Conservation (phyloP, 2,797 vertebrate species). For the Bryconaethiops microstoma region DNA sequence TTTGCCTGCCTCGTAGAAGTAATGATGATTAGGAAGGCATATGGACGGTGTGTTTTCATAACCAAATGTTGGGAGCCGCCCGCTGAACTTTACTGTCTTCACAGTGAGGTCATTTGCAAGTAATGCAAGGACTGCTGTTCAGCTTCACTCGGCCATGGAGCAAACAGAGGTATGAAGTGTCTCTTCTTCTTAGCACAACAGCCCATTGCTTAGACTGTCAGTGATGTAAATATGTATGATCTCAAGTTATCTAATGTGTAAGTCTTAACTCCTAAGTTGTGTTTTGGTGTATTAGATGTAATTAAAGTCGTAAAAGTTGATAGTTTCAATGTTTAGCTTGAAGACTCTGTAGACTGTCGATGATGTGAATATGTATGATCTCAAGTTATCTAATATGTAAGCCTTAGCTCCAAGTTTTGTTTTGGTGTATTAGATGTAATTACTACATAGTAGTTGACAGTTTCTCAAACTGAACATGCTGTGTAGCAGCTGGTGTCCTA, state of each 20-base stretch:
- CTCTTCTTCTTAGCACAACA: neutral
- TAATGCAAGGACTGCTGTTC: conserved; percentile 44
- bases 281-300: neutral
- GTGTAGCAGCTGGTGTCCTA: too few relatives aligned
- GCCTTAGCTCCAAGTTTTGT: neutral
- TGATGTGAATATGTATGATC: too few relatives aligned
- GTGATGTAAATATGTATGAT: too few relatives aligned
- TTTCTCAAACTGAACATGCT: neutral
- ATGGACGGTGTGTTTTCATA: conserved; percentile 4
- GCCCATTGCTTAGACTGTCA: too few relatives aligned
- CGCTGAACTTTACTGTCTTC: conserved; percentile 32
- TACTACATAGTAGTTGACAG: neutral
- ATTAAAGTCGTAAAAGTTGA: neutral
- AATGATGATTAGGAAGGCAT: conserved; percentile 26
- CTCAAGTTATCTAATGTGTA: neutral
- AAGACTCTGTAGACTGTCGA: too few relatives aligned
- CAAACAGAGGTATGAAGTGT: conserved; percentile 52
- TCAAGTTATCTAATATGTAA: neutral
- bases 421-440: neutral
- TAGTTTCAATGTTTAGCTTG: neutral
- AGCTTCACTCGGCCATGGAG: conserved; percentile 51
- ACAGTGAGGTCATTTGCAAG: conserved; percentile 46
- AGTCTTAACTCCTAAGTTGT: neutral
- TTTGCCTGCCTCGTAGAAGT: neutral
- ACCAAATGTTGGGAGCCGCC: conserved; percentile 31